Percentiles rank a stretch among this genome's conserved stretches.
Evolutionary conservation across 2,797 vertebrate genomes (phyloP).

Genomic region (Salarias fasciatus): DNA sequence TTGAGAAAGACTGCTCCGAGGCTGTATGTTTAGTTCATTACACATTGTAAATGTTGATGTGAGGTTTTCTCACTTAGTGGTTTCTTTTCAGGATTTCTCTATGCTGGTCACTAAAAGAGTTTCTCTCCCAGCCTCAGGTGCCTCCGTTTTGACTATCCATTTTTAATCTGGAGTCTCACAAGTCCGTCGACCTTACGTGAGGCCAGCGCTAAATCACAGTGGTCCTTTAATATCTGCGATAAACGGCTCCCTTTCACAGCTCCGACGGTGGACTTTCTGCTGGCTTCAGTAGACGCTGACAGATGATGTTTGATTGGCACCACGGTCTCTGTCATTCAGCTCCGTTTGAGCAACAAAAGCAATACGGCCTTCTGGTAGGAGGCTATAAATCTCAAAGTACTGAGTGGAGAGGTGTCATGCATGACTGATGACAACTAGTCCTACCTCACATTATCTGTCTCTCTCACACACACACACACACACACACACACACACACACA

Average conservation of each 20-base stretch:
- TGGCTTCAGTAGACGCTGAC: slow-evolving; percentile 20
- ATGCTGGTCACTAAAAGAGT: no score
- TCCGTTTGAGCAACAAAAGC: slow-evolving; percentile 52
- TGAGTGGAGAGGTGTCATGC: slow-evolving; percentile 33
- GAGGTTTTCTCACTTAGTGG: no score
- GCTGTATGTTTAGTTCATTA: no score
- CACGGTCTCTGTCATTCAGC: slow-evolving; percentile 45
- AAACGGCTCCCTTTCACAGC: slow-evolving; percentile 11
- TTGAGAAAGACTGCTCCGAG: no score
- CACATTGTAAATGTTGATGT: no score
- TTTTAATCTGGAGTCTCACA: neutral
- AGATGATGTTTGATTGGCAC: slow-evolving; percentile 58
- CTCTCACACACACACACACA: neutral
- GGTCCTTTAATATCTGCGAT: neutral
- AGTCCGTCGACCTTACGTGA: neutral
- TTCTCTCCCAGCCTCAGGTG: no score
- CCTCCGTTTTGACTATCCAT: neutral
- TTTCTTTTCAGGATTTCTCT: neutral
- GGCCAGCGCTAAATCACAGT: neutral
- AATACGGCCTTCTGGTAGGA: slow-evolving; percentile 41
- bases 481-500: neutral
- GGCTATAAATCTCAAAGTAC: slow-evolving; percentile 57
- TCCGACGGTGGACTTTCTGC: slow-evolving; percentile 30
- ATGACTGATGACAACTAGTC: slow-evolving; percentile 50
- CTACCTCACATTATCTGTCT: slow-evolving; percentile 20